phyloP scores from a whole-genome alignment of 2,888 invertebrate species.

The Melanostoma mellinum region DNA sequence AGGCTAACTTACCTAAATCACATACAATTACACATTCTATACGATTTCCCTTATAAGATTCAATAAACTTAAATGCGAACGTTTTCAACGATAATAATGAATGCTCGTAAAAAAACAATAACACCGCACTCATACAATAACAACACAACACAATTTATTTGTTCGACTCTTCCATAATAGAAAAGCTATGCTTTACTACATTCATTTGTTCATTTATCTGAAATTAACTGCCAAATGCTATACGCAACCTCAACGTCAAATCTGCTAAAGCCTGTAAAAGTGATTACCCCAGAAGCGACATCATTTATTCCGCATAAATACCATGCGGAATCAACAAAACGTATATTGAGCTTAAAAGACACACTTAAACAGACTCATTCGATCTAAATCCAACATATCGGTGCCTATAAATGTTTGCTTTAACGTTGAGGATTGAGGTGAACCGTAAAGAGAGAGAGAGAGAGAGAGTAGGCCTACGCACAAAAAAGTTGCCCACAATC shows the following conservation, averaged over 20 bases:
- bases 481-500: neutral
- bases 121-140: conserved; percentile 6
- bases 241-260: conserved; percentile 25
- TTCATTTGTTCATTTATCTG: conserved; percentile 35
- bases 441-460: neutral
- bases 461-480: neutral
- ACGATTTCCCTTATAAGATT: conserved; percentile 1
- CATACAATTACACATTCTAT: conserved; percentile 15
- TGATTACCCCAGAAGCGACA: conserved; percentile 39
- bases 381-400: conserved; percentile 48
- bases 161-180: neutral
- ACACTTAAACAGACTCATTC: neutral
- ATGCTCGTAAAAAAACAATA: conserved; percentile 37
- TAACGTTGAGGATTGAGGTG: conserved; percentile 1
- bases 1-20: neutral
- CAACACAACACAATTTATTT: conserved; percentile 29
- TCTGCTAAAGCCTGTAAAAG: conserved; percentile 30
- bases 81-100: conserved; percentile 30
- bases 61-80: conserved; percentile 21
- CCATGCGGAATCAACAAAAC: conserved; percentile 20
- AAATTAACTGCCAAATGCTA: conserved; percentile 45
- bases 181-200: conserved; percentile 15
- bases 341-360: conserved; percentile 30
- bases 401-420: conserved; percentile 12
- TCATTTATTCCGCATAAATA: conserved; percentile 34